A percentile compares a stretch with the other conserved stretches of the same genome.
These are phyloP conservation scores for Tetrao urogallus DNA, from an alignment of 2,113 vertebrate genomes.

Conservation along the genomic window DNA sequence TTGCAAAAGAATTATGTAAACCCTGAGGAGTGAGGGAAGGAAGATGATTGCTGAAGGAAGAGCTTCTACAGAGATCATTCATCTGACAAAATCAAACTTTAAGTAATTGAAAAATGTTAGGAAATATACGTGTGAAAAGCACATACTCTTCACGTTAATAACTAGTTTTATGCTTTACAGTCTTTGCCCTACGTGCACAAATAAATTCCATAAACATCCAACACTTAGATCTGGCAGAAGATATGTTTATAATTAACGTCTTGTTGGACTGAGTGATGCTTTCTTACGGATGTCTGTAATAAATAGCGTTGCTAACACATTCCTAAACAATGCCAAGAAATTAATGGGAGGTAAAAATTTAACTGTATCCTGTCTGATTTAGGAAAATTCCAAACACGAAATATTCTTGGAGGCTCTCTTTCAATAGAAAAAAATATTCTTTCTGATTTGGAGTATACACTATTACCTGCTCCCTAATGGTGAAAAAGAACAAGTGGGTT, in stretches of 20 bases:
- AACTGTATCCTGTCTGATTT: not conserved
- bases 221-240: constrained; percentile 18
- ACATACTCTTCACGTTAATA: not conserved
- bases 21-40: not conserved
- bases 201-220: constrained; percentile 6
- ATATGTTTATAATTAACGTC: constrained; percentile 54
- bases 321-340: not conserved
- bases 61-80: not conserved
- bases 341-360: not conserved
- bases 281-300: not conserved
- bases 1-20: not conserved
- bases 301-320: not conserved
- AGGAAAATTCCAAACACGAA: not conserved
- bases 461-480: not conserved
- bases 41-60: not conserved
- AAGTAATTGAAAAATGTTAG: constrained; percentile 8
- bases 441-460: not conserved
- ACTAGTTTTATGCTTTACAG: constrained; percentile 24
- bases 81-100: not conserved
- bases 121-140: not conserved
- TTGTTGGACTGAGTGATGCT: not conserved
- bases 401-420: not conserved
- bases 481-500: not conserved
- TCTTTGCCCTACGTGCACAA: constrained; percentile 30
- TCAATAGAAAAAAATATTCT: not conserved